These are phyloP conservation scores for Hemibagrus guttatus DNA, from an alignment of 2,797 vertebrate genomes.

Conservation along the genomic window DNA sequence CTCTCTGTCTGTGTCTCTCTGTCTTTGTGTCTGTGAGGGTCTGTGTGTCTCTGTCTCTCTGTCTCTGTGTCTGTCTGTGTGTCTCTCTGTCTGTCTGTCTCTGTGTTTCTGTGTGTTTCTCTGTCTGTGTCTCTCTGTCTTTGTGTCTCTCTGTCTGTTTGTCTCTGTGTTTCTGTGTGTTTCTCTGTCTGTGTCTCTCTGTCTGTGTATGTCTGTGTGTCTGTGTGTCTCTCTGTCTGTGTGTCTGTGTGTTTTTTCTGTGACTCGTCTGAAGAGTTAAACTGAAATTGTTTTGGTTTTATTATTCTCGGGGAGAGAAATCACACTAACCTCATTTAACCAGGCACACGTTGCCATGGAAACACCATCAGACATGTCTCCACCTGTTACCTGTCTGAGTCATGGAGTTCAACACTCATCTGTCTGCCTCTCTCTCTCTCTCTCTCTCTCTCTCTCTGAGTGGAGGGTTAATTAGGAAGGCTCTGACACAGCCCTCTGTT, in stretches of 20 bases:
- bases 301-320: neutral
- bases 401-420: slow-evolving; percentile 14
- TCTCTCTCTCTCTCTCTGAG: slow-evolving; percentile 2
- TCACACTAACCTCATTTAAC: slow-evolving; percentile 19
- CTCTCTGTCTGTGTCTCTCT: no score
- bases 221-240: neutral
- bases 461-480: no score
- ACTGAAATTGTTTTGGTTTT: neutral
- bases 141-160: neutral
- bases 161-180: neutral
- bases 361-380: slow-evolving; percentile 5
- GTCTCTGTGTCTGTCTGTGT: no score
- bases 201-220: neutral
- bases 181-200: no score
- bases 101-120: no score
- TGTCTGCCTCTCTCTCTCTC: neutral
- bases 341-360: slow-evolving; percentile 18
- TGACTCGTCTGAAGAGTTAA: slow-evolving; percentile 1
- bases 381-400: slow-evolving; percentile 23
- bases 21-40: no score
- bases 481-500: no score
- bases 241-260: neutral
- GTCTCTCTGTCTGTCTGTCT: no score
- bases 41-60: no score
- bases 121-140: neutral